phyloP scores from a whole-genome alignment of 2,113 vertebrate species.

The Phainopepla nitens region DNA sequence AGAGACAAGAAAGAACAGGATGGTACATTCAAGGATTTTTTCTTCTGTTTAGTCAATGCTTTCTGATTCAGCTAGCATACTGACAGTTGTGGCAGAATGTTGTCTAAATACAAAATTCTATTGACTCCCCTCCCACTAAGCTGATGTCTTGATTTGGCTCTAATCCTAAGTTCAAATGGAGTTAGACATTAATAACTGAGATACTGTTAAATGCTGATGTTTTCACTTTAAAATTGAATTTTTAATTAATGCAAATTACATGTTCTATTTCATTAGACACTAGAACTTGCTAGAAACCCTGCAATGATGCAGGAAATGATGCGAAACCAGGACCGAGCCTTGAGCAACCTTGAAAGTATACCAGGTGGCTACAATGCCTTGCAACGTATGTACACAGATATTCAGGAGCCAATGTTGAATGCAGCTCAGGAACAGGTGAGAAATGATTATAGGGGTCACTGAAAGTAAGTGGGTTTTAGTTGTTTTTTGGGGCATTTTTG shows the following conservation, averaged over 20 bases:
- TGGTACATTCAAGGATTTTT: not conserved
- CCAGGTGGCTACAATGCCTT: conserved; percentile 78
- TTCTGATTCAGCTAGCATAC: not conserved
- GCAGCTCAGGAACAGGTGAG: conserved; percentile 76
- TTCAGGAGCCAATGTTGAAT: conserved; percentile 77
- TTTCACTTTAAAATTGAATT: not conserved
- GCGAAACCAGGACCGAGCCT: conserved; percentile 77
- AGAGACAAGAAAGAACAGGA: not conserved
- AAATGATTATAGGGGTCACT: not conserved
- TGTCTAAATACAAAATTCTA: not conserved
- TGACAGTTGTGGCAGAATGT: not conserved
- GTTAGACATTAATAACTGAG: not conserved
- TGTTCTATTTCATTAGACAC: conserved; percentile 62
- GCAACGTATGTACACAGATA: conserved; percentile 75
- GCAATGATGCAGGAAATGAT: conserved; percentile 82
- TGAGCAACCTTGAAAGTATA: conserved; percentile 78
- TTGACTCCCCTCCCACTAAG: not conserved
- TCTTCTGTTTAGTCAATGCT: not conserved
- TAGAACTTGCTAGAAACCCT: conserved; percentile 79
- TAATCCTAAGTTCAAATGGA: not conserved
- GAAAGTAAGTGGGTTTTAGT: not conserved
- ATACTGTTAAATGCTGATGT: not conserved
- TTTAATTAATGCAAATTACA: not conserved
- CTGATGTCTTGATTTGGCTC: not conserved
- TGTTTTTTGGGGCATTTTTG: not conserved